Percentiles rank a stretch among this genome's conserved stretches.
phyloP scores from a whole-genome alignment of 2,797 vertebrate species.

The Enteromius afrohamiltoni region DNA sequence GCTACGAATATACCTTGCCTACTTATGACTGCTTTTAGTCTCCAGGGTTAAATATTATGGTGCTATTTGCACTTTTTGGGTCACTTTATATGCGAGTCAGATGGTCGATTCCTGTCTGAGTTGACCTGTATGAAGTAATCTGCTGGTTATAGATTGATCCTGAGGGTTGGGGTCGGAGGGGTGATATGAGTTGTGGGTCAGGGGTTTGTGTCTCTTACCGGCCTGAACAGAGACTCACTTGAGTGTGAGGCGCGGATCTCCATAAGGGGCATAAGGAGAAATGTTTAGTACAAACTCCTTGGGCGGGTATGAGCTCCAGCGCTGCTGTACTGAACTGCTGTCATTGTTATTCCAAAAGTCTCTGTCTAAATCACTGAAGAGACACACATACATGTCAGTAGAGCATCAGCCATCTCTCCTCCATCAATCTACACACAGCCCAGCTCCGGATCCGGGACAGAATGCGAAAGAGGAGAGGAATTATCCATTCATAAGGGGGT shows the following conservation, averaged over 20 bases:
- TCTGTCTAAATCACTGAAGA: constrained; percentile 99
- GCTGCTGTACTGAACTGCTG: constrained; percentile 99
- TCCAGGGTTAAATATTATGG: no score
- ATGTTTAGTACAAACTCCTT: constrained; percentile 99
- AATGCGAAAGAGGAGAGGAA: background rate
- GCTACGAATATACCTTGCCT: no score
- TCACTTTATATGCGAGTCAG: background rate
- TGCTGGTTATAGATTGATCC: background rate
- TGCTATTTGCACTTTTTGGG: background rate
- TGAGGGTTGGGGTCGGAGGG: background rate
- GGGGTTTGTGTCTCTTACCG: constrained; percentile 79
- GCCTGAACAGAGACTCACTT: constrained; percentile 97
- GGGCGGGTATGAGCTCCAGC: constrained; percentile 99
- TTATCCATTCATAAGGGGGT: background rate
- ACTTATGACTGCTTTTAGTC: no score
- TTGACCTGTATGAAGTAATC: background rate
- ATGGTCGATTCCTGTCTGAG: background rate
- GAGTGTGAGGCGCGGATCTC: constrained; percentile 99
- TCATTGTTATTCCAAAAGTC: constrained; percentile 99
- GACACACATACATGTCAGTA: constrained; percentile 81
- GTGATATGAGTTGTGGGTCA: constrained; percentile 23
- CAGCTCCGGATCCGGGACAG: constrained; percentile 48
- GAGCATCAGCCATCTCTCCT: constrained; percentile 80
- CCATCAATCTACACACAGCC: constrained; percentile 59
- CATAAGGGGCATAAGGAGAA: constrained; percentile 99